Base-by-base conservation (phyloP, 1,140 invertebrate genomes). In the Aradophagus sp. region DNA sequence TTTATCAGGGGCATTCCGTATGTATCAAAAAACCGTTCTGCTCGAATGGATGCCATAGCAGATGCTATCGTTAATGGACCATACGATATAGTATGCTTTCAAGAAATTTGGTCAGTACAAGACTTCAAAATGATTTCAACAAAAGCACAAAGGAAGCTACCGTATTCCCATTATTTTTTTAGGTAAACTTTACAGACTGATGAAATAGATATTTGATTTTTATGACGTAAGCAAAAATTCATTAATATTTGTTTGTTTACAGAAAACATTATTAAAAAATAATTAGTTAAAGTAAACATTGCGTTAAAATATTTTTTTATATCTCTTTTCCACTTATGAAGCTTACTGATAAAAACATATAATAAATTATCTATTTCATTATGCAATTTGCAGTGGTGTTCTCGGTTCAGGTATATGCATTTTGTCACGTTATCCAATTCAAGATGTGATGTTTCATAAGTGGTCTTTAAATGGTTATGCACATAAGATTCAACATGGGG, bases 381-480 rank as follows among this genome's bases (percentile, higher is more conserved):
- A n/a, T 23, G 4, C 20, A 23, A 5, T 42, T 87, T 86, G 19
- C 80, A 97, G 95, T 88, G 96, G 96, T 4, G 93, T 97, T 1
- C 86, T 94, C 69, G 97, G 97, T 6, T 97, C 96, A 59, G 97
- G 97, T 10, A 82, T 97, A 13, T 96, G 97, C 83, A 89, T 98
- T 23, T 92, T 99, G 59, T 97, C 96, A 14, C 92, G 91, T 80
- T 92, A 92, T 86, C 87, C 89, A n/a, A 97, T 99, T 34, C 85
- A 92, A 75, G 93, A 96, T 80, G 93, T 93, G 0, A 92, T 97
- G 77, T 97, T 95, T 74, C 94, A 97, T 83, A 90, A 92, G 56
- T 99, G 95, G 92, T 89, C 94, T 19, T 85, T 99, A n/a, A 99
- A 99, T 88, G 97, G 97, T 2, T 98, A 98, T 79, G 91, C 97